Base-by-base conservation (phyloP, 2,888 invertebrate genomes). In the Drosophila planitibia region DNA sequence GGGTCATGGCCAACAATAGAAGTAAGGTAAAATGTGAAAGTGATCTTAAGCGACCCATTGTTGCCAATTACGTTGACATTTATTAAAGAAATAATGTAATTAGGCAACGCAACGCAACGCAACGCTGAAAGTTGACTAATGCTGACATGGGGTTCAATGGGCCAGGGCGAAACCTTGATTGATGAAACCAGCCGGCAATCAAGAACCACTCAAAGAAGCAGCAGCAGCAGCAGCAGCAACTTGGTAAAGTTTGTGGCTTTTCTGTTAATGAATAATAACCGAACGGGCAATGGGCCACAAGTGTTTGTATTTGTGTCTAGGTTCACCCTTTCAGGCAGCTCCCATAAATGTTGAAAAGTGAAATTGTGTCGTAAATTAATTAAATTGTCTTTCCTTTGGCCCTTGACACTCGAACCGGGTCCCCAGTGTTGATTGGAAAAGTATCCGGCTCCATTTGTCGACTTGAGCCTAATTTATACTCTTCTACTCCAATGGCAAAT, bases 211-310 rank as follows among this genome's bases (percentile, higher is more conserved):
- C 69, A n/a, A 67, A 69, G 49, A 53, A 59, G 64, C 55, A 62
- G 9, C 39, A 6, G 10, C 4, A 10, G 7, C 14, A 7, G 25
- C 30, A 41, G 51, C 14, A n/a, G 60, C 58, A 68, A 64, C 55
- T 71, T 64, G 64, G 65, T 62, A 74, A 71, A 71, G 76, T 70
- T 82, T 88, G 90, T 73, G 86, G 90, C 81, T 88, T 81, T 88
- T 81, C 74, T 80, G 84, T 89, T 90, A 76, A 88, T 83, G 81
- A 88, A 85, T 85, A 81, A 88, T 88, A 88, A 83, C 79, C 81
- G 74, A 68, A 55, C 33, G 60, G 74, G 77, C 64, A 79, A 68
- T 35, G 71, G 72, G 82, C 57, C 71, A 62, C 65, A 76, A 71
- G 80, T 83, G 71, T 68, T 64, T 58, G 37, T 47, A 47, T 25